These are phyloP conservation scores for Uromys caudimaculatus DNA, from an alignment of 2,797 vertebrate genomes.

Conservation along the genomic window DNA sequence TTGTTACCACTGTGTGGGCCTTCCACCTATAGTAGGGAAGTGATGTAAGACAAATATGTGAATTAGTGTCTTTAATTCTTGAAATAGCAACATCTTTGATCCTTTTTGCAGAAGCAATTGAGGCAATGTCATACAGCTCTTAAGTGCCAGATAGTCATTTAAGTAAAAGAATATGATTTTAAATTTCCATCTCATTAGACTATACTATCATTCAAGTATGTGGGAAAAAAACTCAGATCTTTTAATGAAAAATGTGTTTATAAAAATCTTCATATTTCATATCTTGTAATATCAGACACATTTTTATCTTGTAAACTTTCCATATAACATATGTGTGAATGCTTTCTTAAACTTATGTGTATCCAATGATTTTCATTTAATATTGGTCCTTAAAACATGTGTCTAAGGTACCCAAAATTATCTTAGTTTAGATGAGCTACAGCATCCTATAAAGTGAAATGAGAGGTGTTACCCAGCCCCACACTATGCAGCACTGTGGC, in stretches of 20 bases:
- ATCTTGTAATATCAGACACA: not conserved
- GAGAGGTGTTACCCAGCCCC: not conserved
- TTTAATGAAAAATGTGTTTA: not conserved
- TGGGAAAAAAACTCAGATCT: not conserved
- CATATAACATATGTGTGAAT: not conserved
- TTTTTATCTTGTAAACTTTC: not conserved
- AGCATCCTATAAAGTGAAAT: conserved; percentile 27
- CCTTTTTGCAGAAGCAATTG: not conserved
- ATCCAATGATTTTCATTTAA: not conserved
- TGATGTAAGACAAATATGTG: not conserved
- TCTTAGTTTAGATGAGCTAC: not conserved
- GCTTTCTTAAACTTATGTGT: not conserved
- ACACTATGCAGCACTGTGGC: not conserved
- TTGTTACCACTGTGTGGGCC: not conserved
- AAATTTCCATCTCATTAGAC: not conserved
- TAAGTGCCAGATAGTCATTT: not conserved
- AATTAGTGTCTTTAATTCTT: conserved; percentile 30
- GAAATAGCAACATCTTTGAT: not conserved
- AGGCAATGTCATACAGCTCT: not conserved
- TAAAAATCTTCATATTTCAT: conserved; percentile 6
- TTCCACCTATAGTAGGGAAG: not conserved
- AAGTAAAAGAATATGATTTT: conserved; percentile 8
- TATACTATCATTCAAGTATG: not conserved
- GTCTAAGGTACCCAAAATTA: conserved; percentile 7
- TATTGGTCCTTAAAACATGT: conserved; percentile 13